These are phyloP conservation scores for Parauchenoglanis ngamensis DNA, from an alignment of 2,797 vertebrate genomes.

Conservation along the genomic window DNA sequence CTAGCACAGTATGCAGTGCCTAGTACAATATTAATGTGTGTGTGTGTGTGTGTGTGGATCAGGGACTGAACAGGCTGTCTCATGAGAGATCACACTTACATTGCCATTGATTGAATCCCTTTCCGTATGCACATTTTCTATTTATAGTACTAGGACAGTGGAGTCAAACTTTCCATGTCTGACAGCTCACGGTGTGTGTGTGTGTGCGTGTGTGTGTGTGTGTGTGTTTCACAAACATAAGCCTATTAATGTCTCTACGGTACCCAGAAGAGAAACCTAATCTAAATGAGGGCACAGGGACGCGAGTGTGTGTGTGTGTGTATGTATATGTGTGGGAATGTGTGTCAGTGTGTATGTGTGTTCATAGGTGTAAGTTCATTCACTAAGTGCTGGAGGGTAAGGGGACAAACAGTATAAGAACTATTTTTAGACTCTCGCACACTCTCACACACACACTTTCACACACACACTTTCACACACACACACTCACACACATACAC, in stretches of 20 bases:
- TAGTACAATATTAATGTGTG: constrained; percentile 28
- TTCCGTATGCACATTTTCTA: constrained; percentile 45
- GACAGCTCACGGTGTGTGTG: constrained; percentile 38
- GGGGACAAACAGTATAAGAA: constrained; percentile 54
- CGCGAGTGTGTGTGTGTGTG: constrained; percentile 33
- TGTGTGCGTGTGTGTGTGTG: constrained; percentile 36
- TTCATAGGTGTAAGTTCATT: constrained; percentile 36
- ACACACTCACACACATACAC: neutral
- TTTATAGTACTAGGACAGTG: constrained; percentile 56
- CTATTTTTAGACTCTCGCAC: constrained; percentile 51
- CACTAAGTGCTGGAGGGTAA: constrained; percentile 50
- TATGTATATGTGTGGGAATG: constrained; percentile 20
- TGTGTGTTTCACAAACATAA: constrained; percentile 39
- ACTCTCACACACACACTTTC: neutral
- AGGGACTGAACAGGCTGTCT: constrained; percentile 9
- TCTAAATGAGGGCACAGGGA: constrained; percentile 44
- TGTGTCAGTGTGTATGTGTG: constrained; percentile 6
- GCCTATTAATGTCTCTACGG: constrained; percentile 44
- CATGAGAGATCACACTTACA: constrained; percentile 39
- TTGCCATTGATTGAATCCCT: constrained; percentile 52
- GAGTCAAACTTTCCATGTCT: constrained; percentile 59
- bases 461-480: constrained; percentile 13
- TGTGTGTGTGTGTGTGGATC: constrained; percentile 14
- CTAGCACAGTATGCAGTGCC: constrained; percentile 1
- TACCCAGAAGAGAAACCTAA: constrained; percentile 47